Evolutionary conservation across 2,797 vertebrate species (phyloP).

Genomic region (Pseudochirops corinnae): DNA sequence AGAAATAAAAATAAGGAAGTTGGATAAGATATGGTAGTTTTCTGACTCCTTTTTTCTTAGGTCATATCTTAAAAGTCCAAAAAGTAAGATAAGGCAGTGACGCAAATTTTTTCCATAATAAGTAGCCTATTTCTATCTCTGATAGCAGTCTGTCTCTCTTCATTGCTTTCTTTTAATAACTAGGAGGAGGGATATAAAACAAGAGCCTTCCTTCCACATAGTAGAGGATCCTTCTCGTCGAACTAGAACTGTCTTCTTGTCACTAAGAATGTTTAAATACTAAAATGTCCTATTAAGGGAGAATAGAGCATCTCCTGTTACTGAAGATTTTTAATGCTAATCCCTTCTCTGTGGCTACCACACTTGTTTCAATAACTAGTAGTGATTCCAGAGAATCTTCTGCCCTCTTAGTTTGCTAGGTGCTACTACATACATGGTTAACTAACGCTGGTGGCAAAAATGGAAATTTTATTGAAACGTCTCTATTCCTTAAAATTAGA

Average conservation of each 20-base stretch:
- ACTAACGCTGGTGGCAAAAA: not conserved
- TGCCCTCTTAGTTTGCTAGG: not conserved
- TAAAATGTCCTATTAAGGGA: not conserved
- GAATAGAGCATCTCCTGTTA: not conserved
- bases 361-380: not conserved
- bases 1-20: not conserved
- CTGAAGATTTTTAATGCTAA: not conserved
- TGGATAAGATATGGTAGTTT: not conserved
- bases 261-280: not conserved
- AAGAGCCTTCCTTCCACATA: not conserved
- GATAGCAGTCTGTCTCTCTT: not conserved
- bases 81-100: not conserved
- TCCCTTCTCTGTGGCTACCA: not conserved
- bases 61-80: not conserved
- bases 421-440: not conserved
- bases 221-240: not conserved
- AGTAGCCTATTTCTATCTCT: not conserved
- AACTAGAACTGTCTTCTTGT: not conserved
- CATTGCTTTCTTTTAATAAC: not conserved
- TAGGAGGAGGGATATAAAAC: not conserved
- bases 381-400: not conserved
- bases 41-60: not conserved
- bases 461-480: not conserved
- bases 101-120: not conserved
- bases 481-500: conserved; percentile 30